A percentile compares a stretch with the other conserved stretches of the same genome.
phyloP scores from a whole-genome alignment of 2,888 invertebrate species.

The Peribatodes rhomboidaria region DNA sequence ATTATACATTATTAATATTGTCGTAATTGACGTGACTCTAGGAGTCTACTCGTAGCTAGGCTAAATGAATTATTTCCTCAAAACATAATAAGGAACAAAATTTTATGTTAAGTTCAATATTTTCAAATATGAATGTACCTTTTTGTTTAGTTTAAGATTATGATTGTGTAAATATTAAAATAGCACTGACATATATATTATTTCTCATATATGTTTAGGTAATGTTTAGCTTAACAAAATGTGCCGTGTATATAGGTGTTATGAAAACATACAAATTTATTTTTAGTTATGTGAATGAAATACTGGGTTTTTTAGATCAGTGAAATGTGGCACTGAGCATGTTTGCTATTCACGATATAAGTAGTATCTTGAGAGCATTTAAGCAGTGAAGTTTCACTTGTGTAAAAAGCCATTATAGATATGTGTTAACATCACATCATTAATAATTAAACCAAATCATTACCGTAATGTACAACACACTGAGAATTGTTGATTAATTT shows the following conservation, averaged over 20 bases:
- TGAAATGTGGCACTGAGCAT: slow-evolving; percentile 4
- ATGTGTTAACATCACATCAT: slow-evolving; percentile 42
- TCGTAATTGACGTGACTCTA: background rate
- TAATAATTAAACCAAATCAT: slow-evolving; percentile 74
- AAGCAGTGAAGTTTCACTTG: slow-evolving; percentile 16
- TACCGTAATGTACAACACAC: slow-evolving; percentile 82
- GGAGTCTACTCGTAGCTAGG: background rate
- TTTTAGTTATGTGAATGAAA: slow-evolving; percentile 39
- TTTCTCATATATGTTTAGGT: slow-evolving; percentile 61
- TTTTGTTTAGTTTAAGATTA: slow-evolving; percentile 69
- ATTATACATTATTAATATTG: background rate
- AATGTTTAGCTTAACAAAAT: slow-evolving; percentile 71
- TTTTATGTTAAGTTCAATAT: slow-evolving; percentile 45
- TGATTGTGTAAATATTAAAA: slow-evolving; percentile 72
- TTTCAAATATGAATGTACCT: slow-evolving; percentile 68
- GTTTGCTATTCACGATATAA: background rate
- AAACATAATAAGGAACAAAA: slow-evolving; percentile 1
- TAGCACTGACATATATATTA: slow-evolving; percentile 68
- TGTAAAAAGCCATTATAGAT: slow-evolving; percentile 7
- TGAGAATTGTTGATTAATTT: slow-evolving; percentile 55
- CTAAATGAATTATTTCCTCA: slow-evolving; percentile 12
- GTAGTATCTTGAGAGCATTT: background rate
- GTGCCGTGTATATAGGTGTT: slow-evolving; percentile 80
- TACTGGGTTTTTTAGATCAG: slow-evolving; percentile 34
- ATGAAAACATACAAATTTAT: slow-evolving; percentile 74